Evolutionary conservation across 2,113 vertebrate genomes (phyloP), one percentile per base, ranked within the genome.

Genomic region (Bos indicus): DNA sequence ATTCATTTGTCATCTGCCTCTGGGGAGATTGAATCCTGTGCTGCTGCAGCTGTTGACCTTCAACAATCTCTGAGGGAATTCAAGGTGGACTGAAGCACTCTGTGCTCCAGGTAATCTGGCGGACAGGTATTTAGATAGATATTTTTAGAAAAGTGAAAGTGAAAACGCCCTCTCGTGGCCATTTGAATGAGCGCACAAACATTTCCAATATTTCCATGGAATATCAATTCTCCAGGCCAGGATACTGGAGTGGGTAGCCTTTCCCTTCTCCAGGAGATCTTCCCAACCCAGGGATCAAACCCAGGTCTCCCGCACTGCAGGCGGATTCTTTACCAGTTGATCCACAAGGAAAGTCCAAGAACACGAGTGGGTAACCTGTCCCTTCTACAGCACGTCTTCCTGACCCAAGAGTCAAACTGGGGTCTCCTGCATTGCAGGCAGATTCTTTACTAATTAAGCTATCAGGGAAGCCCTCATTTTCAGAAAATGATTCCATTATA

Each of bases 271-370:
- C 64, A 36, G n/a, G 9, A 17, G 1, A 36, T 36, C 64, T 36
- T 36, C 5, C n/a, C 17, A 36, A 71, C n/a, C 17, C n/a, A 36
- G n/a, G 17, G n/a, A 36, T 71, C 9, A 36, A 71, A 36, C n/a
- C 4, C 64, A 71, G n/a, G 9, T 71, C 17, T 71, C n/a, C 64
- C 2, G 0, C 17, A 36, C 21, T 21, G 17, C 4, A 21, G n/a
- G 64, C 4, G 0, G 17, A 71, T 71, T 71, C 64, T 71, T 71
- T 71, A 71, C n/a, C 17, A 71, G 64, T n/a, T 36, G 64, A 71
- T n/a, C n/a, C 1, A 6, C 9, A 71, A 71, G 64, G 64, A 2
- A 71, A 71, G 17, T 36, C 64, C 64, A 21, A 71, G 17, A 71
- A 71, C 11, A 71, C 64, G n/a, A 71, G 64, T 71, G n/a, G 64